Evolutionary conservation across 2,113 vertebrate genomes (phyloP).

Genomic region (Leuciscus idus): DNA sequence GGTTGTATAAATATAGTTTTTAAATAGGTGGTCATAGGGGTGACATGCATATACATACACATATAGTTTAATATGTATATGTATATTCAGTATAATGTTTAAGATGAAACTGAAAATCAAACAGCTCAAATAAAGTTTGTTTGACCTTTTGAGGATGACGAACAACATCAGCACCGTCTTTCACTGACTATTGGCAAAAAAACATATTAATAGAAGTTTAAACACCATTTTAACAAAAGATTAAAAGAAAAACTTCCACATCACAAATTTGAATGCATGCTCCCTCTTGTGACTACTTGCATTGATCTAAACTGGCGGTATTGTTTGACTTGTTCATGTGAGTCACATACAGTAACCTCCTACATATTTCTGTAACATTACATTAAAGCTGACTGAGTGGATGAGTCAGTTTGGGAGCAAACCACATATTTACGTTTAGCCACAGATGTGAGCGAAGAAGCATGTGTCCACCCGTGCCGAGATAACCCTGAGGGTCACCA

Average conservation of each 20-base stretch:
- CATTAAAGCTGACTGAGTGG: not conserved
- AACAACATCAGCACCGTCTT: not conserved
- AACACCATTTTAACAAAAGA: not conserved
- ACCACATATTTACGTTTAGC: not conserved
- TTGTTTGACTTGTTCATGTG: conserved; percentile 6
- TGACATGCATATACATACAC: too few relatives aligned
- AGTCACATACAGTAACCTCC: conserved; percentile 24
- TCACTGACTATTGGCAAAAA: not conserved
- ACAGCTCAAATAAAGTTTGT: not conserved
- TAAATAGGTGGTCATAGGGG: too few relatives aligned
- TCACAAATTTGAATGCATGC: not conserved
- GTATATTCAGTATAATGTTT: too few relatives aligned
- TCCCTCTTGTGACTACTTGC: not conserved
- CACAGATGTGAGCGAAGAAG: not conserved
- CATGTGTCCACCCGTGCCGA: not conserved
- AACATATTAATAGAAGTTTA: too few relatives aligned
- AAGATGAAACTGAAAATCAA: too few relatives aligned
- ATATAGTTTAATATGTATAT: too few relatives aligned
- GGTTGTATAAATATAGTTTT: too few relatives aligned
- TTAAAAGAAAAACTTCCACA: not conserved
- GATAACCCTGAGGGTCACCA: conserved; percentile 7
- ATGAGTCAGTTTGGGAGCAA: conserved; percentile 10
- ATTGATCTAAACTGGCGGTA: not conserved
- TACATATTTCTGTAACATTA: conserved; percentile 10
- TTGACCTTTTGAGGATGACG: not conserved